phyloP scores from a whole-genome alignment of 2,888 invertebrate genomes.

The Pocota personata region DNA sequence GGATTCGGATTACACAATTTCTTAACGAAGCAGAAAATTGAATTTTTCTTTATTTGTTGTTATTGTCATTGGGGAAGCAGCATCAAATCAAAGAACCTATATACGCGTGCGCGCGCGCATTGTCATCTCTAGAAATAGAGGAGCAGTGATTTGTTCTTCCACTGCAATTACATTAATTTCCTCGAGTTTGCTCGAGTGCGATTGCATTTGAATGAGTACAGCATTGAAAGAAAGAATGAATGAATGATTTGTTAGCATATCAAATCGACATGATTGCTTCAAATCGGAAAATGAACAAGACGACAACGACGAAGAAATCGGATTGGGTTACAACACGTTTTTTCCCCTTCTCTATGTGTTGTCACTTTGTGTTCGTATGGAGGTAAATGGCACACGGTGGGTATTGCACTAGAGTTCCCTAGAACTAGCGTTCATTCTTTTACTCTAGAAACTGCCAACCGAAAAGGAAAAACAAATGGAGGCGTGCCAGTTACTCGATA shows the following conservation, averaged over 20 bases:
- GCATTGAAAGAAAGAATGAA: conserved; percentile 34
- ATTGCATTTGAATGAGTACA: conserved; percentile 31
- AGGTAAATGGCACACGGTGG: conserved; percentile 49
- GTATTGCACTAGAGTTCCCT: conserved; percentile 38
- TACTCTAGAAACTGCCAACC: neutral
- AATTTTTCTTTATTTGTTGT: conserved; percentile 27
- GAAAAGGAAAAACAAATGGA: conserved; percentile 24
- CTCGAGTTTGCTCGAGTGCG: neutral
- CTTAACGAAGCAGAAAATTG: conserved; percentile 67
- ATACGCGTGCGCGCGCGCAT: neutral
- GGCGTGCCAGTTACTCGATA: conserved; percentile 54
- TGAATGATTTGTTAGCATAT: conserved; percentile 63
- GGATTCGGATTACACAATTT: conserved; percentile 52
- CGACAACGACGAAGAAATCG: conserved; percentile 37
- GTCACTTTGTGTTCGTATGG: conserved; percentile 28
- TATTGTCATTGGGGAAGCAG: neutral
- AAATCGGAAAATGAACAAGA: conserved; percentile 35
- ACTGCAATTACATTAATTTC: conserved; percentile 52
- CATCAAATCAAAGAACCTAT: neutral
- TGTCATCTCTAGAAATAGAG: conserved; percentile 7
- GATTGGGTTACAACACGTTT: conserved; percentile 60
- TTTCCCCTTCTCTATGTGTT: neutral
- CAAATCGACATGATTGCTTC: conserved; percentile 64
- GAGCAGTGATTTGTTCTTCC: conserved; percentile 40
- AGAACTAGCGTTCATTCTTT: conserved; percentile 40